Conservation (phyloP, 2,113 vertebrate genomes). For the Cebidichthys violaceus region DNA sequence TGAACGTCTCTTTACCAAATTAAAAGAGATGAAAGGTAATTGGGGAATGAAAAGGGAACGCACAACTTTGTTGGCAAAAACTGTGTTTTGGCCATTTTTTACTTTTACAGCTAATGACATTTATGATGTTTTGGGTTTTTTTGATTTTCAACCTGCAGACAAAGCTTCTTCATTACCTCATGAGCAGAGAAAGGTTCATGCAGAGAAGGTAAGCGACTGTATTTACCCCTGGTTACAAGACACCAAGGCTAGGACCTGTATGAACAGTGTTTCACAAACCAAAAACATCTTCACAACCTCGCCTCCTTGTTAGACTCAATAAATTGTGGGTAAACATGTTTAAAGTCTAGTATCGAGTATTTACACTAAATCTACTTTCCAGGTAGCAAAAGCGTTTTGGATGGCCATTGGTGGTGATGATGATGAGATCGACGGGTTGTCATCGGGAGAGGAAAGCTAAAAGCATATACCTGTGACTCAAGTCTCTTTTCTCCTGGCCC, state of each 20-base stretch:
- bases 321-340: background rate
- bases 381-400: slow-evolving; percentile 99
- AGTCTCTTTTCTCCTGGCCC: slow-evolving; percentile 37
- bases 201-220: slow-evolving; percentile 90
- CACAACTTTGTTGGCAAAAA: background rate
- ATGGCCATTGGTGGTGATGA: slow-evolving; percentile 97
- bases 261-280: background rate
- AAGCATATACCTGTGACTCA: slow-evolving; percentile 16
- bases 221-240: background rate
- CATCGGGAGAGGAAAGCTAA: slow-evolving; percentile 94
- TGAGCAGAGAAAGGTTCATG: slow-evolving; percentile 95
- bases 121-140: slow-evolving; percentile 6
- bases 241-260: background rate
- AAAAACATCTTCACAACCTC: background rate
- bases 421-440: slow-evolving; percentile 95
- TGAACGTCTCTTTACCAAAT: slow-evolving; percentile 94
- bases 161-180: slow-evolving; percentile 96
- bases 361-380: slow-evolving; percentile 27
- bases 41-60: background rate
- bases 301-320: background rate
- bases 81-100: background rate
- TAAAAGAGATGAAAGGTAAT: slow-evolving; percentile 99
- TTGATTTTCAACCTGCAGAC: slow-evolving; percentile 81
- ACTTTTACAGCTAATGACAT: background rate
- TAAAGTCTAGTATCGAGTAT: background rate